Percentiles rank a stretch among this genome's conserved stretches.
phyloP scores from a whole-genome alignment of 1,140 invertebrate genomes.

The Sitodiplosis mosellana region DNA sequence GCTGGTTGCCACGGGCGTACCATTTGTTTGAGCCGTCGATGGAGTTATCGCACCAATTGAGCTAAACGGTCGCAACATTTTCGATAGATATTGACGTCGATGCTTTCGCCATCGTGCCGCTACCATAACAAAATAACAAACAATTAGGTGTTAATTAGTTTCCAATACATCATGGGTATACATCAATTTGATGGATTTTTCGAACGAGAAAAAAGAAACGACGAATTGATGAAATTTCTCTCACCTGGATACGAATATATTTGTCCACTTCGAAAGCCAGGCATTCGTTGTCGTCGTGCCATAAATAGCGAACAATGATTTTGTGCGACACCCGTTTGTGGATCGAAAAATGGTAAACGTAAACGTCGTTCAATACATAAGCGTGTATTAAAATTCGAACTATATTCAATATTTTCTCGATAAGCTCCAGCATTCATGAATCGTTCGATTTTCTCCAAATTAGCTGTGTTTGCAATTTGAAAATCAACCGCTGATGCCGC shows the following conservation, averaged over 20 bases:
- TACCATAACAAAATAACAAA: too few relatives aligned
- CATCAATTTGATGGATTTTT: too few relatives aligned
- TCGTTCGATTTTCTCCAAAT: slow-evolving; percentile 60
- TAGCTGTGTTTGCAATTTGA: slow-evolving; percentile 47
- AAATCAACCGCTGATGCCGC: slow-evolving; percentile 40
- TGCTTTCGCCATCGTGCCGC: slow-evolving; percentile 22
- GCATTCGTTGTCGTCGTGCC: slow-evolving; percentile 70
- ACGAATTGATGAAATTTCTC: too few relatives aligned
- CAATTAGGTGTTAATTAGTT: too few relatives aligned
- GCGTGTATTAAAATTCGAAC: slow-evolving; percentile 80
- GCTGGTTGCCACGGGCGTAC: neutral
- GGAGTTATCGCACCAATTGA: neutral
- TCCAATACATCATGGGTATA: too few relatives aligned
- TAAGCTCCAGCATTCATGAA: slow-evolving; percentile 78
- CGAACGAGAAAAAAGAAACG: too few relatives aligned
- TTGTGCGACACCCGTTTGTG: slow-evolving; percentile 88
- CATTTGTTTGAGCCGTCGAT: neutral
- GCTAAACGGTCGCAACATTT: slow-evolving; percentile 13
- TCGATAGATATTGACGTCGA: slow-evolving; percentile 22
- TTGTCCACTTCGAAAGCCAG: slow-evolving; percentile 73
- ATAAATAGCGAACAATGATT: slow-evolving; percentile 85
- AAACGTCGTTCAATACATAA: slow-evolving; percentile 79
- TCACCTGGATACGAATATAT: slow-evolving; percentile 77
- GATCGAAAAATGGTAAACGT: slow-evolving; percentile 86
- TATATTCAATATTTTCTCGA: slow-evolving; percentile 83